Evolutionary conservation across 1,140 invertebrate species (phyloP).

Genomic region (Piezodorus guildinii): DNA sequence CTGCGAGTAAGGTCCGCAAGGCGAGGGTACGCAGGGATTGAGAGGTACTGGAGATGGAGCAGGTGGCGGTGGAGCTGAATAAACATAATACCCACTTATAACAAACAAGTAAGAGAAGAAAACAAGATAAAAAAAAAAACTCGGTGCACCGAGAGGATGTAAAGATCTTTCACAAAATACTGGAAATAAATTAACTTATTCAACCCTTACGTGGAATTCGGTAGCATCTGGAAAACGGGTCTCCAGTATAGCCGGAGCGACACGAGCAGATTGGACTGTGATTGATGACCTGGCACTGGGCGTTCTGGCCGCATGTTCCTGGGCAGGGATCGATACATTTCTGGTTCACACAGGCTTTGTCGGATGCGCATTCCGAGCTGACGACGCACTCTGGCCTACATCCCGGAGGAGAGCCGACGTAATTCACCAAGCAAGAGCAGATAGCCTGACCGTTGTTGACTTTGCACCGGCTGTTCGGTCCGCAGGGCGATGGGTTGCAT

Average conservation of each 20-base stretch:
- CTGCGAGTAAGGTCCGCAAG: constrained; percentile 60
- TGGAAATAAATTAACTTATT: no score
- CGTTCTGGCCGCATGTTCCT: constrained; percentile 59
- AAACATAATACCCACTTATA: no score
- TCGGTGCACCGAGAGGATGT: no score
- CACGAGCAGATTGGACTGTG: constrained; percentile 55
- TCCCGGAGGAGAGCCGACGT: constrained; percentile 57
- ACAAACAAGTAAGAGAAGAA: no score
- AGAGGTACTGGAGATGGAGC: constrained; percentile 12
- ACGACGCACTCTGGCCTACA: constrained; percentile 65
- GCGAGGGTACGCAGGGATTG: constrained; percentile 54
- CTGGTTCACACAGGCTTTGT: constrained; percentile 60
- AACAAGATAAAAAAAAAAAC: background rate
- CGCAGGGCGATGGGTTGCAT: constrained; percentile 58
- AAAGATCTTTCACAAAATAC: no score
- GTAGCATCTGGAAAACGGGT: constrained; percentile 51
- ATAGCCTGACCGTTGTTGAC: constrained; percentile 53
- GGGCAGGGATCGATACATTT: constrained; percentile 68
- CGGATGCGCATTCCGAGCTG: constrained; percentile 56
- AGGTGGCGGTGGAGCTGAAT: constrained; percentile 15
- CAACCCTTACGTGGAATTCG: constrained; percentile 34
- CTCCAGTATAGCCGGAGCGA: constrained; percentile 43
- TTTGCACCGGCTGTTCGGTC: constrained; percentile 63
- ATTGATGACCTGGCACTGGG: constrained; percentile 53
- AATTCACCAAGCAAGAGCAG: constrained; percentile 57